Evolutionary conservation across 2,113 vertebrate species (phyloP).

Genomic region (Haemorhous mexicanus): DNA sequence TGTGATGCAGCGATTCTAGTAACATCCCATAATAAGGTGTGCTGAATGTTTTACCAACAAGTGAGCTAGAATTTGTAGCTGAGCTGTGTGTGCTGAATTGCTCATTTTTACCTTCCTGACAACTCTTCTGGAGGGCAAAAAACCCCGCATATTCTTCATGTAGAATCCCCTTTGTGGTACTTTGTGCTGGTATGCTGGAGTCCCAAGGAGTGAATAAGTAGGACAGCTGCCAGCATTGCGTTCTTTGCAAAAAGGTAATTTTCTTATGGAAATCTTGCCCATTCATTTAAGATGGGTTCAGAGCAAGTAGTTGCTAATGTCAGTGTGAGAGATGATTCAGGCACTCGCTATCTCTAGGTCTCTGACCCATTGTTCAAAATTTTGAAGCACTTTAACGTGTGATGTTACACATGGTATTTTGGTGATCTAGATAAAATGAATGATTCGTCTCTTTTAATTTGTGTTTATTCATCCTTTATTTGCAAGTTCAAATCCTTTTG

Average conservation of each 20-base stretch:
- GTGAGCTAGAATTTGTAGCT: background rate
- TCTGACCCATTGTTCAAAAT: background rate
- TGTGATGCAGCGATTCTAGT: background rate
- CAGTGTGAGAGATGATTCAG: background rate
- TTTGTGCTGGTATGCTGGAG: background rate
- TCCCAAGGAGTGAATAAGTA: background rate
- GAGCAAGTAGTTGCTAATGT: background rate
- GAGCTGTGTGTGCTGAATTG: background rate
- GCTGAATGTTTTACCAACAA: background rate
- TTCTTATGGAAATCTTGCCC: background rate
- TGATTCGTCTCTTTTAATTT: background rate
- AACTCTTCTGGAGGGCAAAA: background rate
- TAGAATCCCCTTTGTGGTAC: background rate
- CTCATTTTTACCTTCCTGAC: background rate
- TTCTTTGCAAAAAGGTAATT: background rate
- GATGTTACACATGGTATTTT: background rate
- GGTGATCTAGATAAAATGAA: background rate
- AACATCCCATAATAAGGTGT: background rate
- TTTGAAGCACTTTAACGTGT: background rate
- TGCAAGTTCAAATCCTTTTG: background rate
- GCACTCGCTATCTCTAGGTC: background rate
- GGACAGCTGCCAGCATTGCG: background rate
- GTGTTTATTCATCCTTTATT: background rate
- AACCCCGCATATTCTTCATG: background rate
- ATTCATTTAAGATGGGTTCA: background rate